A percentile compares a stretch with the other conserved stretches of the same genome.
phyloP scores from a whole-genome alignment of 1,140 invertebrate species.

The Sitophilus oryzae region DNA sequence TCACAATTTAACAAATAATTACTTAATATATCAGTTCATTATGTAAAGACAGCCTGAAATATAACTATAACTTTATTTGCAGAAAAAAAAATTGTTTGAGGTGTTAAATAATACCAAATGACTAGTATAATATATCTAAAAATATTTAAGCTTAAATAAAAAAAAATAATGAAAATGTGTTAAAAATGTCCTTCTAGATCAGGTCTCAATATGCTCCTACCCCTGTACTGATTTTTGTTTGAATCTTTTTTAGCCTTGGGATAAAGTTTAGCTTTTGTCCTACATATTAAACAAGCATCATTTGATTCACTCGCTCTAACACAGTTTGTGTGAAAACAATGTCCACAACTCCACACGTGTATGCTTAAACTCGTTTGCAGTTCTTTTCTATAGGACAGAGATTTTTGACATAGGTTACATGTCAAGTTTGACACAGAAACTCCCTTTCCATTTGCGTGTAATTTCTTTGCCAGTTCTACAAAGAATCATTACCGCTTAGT shows the following conservation, averaged over 20 bases:
- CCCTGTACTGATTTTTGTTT: conserved; percentile 9
- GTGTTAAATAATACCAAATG: neutral
- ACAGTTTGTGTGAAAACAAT: conserved; percentile 39
- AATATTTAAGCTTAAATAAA: neutral
- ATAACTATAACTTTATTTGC: neutral
- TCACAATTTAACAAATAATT: conserved; percentile 7
- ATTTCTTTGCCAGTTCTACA: conserved; percentile 38
- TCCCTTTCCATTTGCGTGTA: conserved; percentile 32
- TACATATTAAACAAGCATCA: conserved; percentile 36
- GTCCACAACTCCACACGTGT: conserved; percentile 39
- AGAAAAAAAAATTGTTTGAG: neutral
- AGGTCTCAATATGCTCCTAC: conserved; percentile 29
- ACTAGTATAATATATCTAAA: neutral
- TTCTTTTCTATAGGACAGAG: conserved; percentile 24
- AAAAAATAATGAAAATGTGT: conserved; percentile 11
- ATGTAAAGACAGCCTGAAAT: neutral
- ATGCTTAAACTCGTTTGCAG: conserved; percentile 25
- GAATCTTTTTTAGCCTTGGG: conserved; percentile 23
- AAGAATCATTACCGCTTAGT: too few species aligned
- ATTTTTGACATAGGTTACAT: conserved; percentile 37
- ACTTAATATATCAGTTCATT: too few species aligned
- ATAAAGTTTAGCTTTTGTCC: conserved; percentile 25
- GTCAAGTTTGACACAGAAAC: conserved; percentile 28
- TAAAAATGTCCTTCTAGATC: conserved; percentile 43
- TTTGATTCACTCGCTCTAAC: conserved; percentile 24